Conservation (phyloP, 2,113 vertebrate species). For the Alouatta palliata region DNA sequence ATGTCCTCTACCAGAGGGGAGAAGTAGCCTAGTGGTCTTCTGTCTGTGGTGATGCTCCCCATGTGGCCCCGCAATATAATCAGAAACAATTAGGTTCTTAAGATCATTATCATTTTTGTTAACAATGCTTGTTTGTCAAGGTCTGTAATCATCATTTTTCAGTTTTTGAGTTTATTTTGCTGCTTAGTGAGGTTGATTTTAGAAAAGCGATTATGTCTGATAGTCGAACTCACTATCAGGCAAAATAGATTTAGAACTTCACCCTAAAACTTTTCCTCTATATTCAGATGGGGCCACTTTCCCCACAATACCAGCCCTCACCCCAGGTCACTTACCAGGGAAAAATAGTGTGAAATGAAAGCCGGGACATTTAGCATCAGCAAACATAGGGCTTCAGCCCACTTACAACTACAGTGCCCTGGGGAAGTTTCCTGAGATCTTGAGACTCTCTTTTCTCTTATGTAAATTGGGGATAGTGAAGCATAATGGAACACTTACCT, state of each 20-base stretch:
- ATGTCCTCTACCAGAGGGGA: background rate
- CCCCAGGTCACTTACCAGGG: background rate
- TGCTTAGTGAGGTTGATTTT: background rate
- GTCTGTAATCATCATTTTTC: background rate
- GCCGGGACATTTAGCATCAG: background rate
- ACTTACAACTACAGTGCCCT: accelerated
- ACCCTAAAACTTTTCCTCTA: background rate
- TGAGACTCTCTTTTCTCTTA: background rate
- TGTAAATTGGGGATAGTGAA: background rate
- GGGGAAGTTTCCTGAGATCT: background rate
- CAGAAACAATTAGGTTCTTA: background rate
- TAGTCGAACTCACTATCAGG: background rate
- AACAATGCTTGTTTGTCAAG: background rate
- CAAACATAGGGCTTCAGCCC: accelerated
- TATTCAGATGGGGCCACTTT: background rate
- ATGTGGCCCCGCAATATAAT: background rate
- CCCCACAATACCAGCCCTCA: too few relatives aligned
- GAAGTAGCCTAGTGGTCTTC: background rate
- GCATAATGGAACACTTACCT: background rate
- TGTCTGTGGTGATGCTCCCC: too few relatives aligned
- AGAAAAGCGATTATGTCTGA: background rate
- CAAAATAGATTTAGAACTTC: background rate
- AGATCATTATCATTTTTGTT: background rate
- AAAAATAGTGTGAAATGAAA: background rate
- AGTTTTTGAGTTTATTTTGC: background rate